Conservation (phyloP, 1,140 invertebrate genomes). For the Marisa cornuarietis region DNA sequence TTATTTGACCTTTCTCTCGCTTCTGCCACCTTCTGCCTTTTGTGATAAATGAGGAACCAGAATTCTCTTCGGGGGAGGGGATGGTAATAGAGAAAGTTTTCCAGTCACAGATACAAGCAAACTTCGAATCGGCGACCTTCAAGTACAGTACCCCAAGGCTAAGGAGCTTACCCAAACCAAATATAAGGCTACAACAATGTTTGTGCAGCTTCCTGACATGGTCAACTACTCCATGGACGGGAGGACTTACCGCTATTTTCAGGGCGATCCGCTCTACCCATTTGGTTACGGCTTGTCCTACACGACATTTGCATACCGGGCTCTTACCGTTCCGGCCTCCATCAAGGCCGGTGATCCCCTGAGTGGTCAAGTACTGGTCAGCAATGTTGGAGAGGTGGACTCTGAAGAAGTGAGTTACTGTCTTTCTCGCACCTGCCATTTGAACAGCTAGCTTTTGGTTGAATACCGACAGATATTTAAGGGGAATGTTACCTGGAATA, state of each 20-base stretch:
- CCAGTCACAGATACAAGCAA: no score
- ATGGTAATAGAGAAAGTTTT: no score
- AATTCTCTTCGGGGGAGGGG: no score
- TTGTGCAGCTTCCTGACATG: constrained; percentile 46
- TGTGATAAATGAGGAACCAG: no score
- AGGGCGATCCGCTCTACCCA: constrained; percentile 41
- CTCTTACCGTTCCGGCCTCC: constrained; percentile 9
- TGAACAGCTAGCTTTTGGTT: not conserved
- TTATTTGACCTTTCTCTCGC: no score
- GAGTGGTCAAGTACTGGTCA: constrained; percentile 12
- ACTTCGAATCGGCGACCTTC: no score
- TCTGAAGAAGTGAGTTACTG: constrained; percentile 42
- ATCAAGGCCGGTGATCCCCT: constrained; percentile 26
- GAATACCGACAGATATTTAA: not conserved
- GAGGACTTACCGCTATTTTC: constrained; percentile 52
- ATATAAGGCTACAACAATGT: not conserved
- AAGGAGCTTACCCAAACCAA: not conserved
- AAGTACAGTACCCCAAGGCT: no score
- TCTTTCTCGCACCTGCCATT: not conserved
- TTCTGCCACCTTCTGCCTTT: no score
- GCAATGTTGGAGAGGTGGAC: constrained; percentile 36
- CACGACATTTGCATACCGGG: constrained; percentile 41
- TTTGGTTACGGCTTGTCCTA: constrained; percentile 57
- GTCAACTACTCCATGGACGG: constrained; percentile 49
- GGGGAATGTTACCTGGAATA: not conserved